Conservation (phyloP, 2,888 invertebrate genomes). For the Dinocampus coccinellae region DNA sequence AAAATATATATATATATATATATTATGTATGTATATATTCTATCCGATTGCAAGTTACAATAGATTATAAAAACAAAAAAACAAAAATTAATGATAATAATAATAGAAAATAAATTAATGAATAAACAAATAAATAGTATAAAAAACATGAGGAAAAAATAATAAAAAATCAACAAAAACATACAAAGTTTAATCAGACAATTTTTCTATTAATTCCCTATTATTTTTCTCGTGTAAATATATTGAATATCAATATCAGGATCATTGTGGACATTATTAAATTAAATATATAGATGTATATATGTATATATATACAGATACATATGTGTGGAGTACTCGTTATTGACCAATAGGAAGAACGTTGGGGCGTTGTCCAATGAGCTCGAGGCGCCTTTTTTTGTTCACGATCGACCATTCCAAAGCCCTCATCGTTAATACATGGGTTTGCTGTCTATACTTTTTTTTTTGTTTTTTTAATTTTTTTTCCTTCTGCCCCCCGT, state of each 20-base stretch:
- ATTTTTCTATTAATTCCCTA: not conserved
- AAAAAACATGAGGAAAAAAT: not conserved
- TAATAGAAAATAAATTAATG: too few relatives aligned
- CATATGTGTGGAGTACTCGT: constrained; percentile 20
- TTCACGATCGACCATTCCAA: constrained; percentile 37
- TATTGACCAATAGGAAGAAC: constrained; percentile 52
- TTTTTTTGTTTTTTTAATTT: constrained; percentile 13
- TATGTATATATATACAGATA: not conserved
- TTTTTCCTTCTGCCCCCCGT: constrained; percentile 18
- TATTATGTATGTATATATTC: too few relatives aligned
- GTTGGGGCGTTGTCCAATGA: constrained; percentile 52
- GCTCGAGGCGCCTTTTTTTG: constrained; percentile 33
- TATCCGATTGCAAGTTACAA: too few relatives aligned
- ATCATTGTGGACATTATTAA: too few relatives aligned
- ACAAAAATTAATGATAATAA: too few relatives aligned
- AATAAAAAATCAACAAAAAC: too few relatives aligned
- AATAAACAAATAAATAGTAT: not conserved
- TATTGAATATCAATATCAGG: too few relatives aligned
- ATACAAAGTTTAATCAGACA: too few relatives aligned
- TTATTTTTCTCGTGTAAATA: not conserved
- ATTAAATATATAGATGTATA: not conserved
- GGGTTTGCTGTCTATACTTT: not conserved
- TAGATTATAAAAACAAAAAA: too few relatives aligned
- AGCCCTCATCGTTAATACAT: not conserved
- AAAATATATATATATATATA: too few relatives aligned